Percentiles rank a stretch among this genome's conserved stretches.
phyloP scores from a whole-genome alignment of 2,797 vertebrate species.

The Megaceryle alcyon region DNA sequence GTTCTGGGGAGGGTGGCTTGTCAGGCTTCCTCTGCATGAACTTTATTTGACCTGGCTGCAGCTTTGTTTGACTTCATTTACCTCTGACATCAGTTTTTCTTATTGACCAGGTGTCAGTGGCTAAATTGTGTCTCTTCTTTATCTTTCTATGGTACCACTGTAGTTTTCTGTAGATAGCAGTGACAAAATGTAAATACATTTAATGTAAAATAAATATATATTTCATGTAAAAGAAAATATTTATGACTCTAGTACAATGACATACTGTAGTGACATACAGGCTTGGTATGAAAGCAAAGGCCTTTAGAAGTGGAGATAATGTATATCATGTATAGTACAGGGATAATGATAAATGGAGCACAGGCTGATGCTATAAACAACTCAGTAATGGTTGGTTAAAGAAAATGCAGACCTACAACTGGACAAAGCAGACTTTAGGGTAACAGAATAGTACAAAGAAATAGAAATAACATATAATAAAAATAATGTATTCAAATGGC shows the following conservation, averaged over 20 bases:
- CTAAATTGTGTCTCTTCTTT: neutral
- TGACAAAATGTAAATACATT: neutral
- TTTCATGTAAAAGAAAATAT: neutral
- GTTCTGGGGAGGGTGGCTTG: rapidly evolving
- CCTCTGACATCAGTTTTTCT: neutral
- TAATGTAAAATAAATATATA: neutral
- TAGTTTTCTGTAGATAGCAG: neutral
- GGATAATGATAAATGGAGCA: neutral
- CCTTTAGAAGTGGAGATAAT: neutral
- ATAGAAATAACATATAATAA: neutral
- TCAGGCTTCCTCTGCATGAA: neutral
- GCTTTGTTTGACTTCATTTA: neutral
- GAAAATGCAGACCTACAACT: neutral
- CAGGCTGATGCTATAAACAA: neutral
- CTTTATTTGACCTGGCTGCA: neutral
- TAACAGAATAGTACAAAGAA: neutral
- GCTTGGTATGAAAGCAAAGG: neutral
- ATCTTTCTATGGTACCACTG: neutral
- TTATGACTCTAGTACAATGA: neutral
- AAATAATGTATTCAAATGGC: neutral
- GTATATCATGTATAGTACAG: neutral
- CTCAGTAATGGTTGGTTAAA: neutral
- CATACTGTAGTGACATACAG: neutral
- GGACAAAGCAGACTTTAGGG: neutral
- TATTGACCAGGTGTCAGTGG: neutral